Evolutionary conservation across 2,888 invertebrate genomes (phyloP).

Genomic region (Pardosa pseudoannulata): DNA sequence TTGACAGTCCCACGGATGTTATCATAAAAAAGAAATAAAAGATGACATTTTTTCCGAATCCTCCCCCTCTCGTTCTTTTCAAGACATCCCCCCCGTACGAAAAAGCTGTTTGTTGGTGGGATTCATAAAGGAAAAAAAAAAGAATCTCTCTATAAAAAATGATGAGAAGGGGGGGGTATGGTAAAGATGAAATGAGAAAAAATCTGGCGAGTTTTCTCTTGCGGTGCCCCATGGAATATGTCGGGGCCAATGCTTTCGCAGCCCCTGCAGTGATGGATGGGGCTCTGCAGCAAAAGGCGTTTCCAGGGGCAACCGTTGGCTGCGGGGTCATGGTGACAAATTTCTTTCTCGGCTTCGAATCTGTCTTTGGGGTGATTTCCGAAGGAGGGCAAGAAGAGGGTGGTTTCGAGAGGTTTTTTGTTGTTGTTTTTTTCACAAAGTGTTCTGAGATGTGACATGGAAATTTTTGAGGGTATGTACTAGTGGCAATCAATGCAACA

Average conservation of each 20-base stretch:
- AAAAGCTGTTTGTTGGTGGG: slow-evolving; percentile 46
- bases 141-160: neutral
- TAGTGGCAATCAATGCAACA: neutral
- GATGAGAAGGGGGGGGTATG: slow-evolving; percentile 9
- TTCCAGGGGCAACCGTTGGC: slow-evolving; percentile 55
- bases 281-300: slow-evolving; percentile 40
- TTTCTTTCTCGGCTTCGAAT: slow-evolving; percentile 64
- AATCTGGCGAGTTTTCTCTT: slow-evolving; percentile 31
- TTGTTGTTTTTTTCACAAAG: neutral
- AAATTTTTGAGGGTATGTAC: neutral
- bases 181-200: slow-evolving; percentile 12
- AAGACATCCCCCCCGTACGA: slow-evolving; percentile 16
- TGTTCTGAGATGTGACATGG: slow-evolving; percentile 2
- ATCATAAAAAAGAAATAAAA: slow-evolving; percentile 35
- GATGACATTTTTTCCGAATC: neutral
- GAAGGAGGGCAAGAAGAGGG: slow-evolving; percentile 5
- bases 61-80: slow-evolving; percentile 15
- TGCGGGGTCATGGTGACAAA: slow-evolving; percentile 69
- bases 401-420: slow-evolving; percentile 1
- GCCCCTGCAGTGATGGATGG: slow-evolving; percentile 51
- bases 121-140: slow-evolving; percentile 11
- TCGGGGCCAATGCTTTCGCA: slow-evolving; percentile 57
- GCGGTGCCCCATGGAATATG: slow-evolving; percentile 67
- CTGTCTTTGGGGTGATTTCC: slow-evolving; percentile 47
- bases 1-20: slow-evolving; percentile 48